Base-by-base conservation (phyloP, 2,888 invertebrate genomes). In the Brenthis ino region DNA sequence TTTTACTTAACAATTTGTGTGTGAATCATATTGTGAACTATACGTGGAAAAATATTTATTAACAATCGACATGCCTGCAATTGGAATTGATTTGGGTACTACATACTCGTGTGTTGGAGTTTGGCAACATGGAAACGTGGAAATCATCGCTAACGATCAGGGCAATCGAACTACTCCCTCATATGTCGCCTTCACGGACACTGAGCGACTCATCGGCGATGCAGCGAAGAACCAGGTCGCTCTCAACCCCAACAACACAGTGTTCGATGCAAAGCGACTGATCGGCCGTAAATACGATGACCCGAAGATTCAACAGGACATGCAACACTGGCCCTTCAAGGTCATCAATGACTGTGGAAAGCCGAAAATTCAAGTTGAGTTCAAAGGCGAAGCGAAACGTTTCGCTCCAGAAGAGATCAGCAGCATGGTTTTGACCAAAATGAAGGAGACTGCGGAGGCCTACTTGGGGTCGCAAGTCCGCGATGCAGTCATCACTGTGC, bases 121-220 rank as follows among this genome's bases (percentile, higher is more conserved):
- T n/a, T 97, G 96, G 94, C 96, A 96, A 82, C 95, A 96, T 81
- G 96, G 95, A 70, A 95, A 96, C 85, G 96, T 96, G 72, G 96
- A 96, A 84, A 96, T 96, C 83, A 97, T 97, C 82, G 96, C 97
- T 69, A 98, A 98, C 83, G 97, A 97, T 84, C 97, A 97, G 88
- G 97, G 97, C 73, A 97, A 97, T 86, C 93, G 97, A 64, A 97
- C 97, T 12, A 98, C 97, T 63, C 97, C 97, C 58, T 96, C 96
- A 74, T 98, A 97, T 87, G 97, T 97, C 63, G 97, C 97, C 6
- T 98, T 97, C 85, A 97, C 96, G 33, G 97, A 97, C 77, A 95
- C 95, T 4, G 97, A 97, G 86, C 93, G 97, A 61, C 93, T 97
- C 51, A 96, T 97, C 77, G 97, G 97, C 55, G 97, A 97, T 90